Conservation (phyloP, 2,888 invertebrate genomes). For the Malachius bipustulatus region DNA sequence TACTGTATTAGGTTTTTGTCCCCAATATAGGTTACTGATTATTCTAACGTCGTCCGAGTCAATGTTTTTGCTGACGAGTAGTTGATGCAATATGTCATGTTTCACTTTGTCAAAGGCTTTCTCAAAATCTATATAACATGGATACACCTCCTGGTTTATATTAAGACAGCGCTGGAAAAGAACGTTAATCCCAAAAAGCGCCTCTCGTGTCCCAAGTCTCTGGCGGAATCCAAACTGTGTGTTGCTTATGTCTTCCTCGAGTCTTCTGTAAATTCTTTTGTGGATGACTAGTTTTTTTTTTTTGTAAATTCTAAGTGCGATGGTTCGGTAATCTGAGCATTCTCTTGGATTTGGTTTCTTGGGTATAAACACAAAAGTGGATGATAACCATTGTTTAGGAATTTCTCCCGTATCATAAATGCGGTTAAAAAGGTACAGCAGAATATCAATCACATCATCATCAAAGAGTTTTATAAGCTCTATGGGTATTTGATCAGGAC, state of each 20-base stretch:
- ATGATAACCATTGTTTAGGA: slow-evolving; percentile 5
- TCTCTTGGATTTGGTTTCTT: slow-evolving; percentile 10
- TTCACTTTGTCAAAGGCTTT: too few species aligned
- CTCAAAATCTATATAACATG: too few species aligned
- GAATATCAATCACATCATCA: slow-evolving; percentile 8
- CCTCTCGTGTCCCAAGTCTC: too few species aligned
- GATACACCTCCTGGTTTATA: too few species aligned
- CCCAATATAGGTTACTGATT: slow-evolving; percentile 13
- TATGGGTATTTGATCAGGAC: slow-evolving; percentile 5
- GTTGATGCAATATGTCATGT: slow-evolving; percentile 4
- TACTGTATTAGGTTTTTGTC: slow-evolving; percentile 13
- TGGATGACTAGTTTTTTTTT: background rate
- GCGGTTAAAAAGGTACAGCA: too few species aligned
- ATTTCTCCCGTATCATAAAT: background rate
- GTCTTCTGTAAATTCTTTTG: background rate
- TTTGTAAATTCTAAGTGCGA: too few species aligned
- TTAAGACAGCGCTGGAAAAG: too few species aligned
- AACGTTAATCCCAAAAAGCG: too few species aligned
- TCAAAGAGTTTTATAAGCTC: background rate
- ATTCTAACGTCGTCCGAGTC: too few species aligned
- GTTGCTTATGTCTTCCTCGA: too few species aligned
- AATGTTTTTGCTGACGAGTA: too few species aligned
- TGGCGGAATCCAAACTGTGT: background rate
- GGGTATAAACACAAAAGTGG: too few species aligned
- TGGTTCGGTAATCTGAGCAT: slow-evolving; percentile 7